Evolutionary conservation across 2,113 vertebrate species (phyloP).

Genomic region (Nycticorax nycticorax): DNA sequence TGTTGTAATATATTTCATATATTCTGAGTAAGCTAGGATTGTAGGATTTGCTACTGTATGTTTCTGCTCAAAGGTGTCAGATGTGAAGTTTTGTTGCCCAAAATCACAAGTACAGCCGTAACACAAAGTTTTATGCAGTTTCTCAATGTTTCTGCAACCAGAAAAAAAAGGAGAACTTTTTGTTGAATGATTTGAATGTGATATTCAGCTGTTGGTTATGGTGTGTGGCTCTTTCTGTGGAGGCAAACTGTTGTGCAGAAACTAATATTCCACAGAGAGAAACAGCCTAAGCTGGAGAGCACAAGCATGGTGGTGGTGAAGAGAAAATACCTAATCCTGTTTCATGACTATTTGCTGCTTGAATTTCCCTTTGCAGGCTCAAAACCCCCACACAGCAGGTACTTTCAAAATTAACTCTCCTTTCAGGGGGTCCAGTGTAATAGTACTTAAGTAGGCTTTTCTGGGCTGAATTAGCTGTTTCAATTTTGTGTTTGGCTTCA

Average conservation of each 20-base stretch:
- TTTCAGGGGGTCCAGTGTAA: background rate
- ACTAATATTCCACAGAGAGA: background rate
- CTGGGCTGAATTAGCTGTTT: conserved; percentile 6
- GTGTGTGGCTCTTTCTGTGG: background rate
- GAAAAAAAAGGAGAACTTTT: background rate
- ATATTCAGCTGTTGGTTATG: background rate
- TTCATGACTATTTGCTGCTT: conserved; percentile 15
- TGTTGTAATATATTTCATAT: background rate
- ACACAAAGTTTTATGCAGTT: background rate
- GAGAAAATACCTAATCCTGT: background rate
- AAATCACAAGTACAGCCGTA: background rate
- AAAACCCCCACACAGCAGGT: background rate
- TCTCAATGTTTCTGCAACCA: background rate
- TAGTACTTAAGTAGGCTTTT: conserved; percentile 7
- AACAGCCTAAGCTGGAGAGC: background rate
- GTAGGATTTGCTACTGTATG: background rate
- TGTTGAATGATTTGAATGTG: background rate
- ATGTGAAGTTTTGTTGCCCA: background rate
- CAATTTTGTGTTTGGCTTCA: conserved; percentile 7
- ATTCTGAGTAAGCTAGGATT: background rate
- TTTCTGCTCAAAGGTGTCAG: background rate
- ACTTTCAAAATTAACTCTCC: conserved; percentile 4
- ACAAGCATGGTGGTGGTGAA: background rate
- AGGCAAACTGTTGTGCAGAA: background rate
- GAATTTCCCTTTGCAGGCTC: background rate